Evolutionary conservation across 2,113 vertebrate species (phyloP), one percentile per base, ranked within the genome.

Genomic region (Saccopteryx bilineata): DNA sequence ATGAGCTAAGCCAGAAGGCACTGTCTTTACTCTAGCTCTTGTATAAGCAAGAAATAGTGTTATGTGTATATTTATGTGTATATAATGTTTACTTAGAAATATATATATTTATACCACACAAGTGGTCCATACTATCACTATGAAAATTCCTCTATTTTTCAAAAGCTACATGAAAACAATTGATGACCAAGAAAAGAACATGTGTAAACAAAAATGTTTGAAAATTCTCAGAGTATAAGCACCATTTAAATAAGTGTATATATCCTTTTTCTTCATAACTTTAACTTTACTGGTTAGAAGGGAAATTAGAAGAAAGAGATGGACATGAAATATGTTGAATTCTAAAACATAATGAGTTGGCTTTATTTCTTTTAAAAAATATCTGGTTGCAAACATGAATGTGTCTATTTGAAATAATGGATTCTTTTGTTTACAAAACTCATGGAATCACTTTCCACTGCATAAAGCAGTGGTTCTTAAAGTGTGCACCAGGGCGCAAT

Each of bases 1-100:
- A 95, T 93, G 95, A 96, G 86, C 96, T 97, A 97, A 98, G 97
- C 98, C 98, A 98, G 98, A 97, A 98, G 98, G 97, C 98, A 98
- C 94, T 97, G 82, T 98, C 96, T 97, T 98, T 96, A 72, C 94
- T 86, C 97, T 97, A 86, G 91, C 68, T 98, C 92, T 96, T 93
- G 31, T 97, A 86, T 97, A 98, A 97, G 80, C 96, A 98, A 97
- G 96, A 94, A 86, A 96, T 96, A 96, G 87, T 95, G 89, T 90
- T 95, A 68, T 95, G 61, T 92, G 84, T 97, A 91, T 97, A 85
- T 83, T 95, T 96, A 74, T 95, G 84, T 33, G 7, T 94, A 91
- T 56, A 12, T 94, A 95, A 74, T 95, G 95, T 97, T 97, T 96
- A 95, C 56, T 91, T 97, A 97, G 81, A 46, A 28, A 95, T 83